A percentile compares a stretch with the other conserved stretches of the same genome.
Conservation (phyloP, 1,140 invertebrate species). For the Tigriopus japonicus region DNA sequence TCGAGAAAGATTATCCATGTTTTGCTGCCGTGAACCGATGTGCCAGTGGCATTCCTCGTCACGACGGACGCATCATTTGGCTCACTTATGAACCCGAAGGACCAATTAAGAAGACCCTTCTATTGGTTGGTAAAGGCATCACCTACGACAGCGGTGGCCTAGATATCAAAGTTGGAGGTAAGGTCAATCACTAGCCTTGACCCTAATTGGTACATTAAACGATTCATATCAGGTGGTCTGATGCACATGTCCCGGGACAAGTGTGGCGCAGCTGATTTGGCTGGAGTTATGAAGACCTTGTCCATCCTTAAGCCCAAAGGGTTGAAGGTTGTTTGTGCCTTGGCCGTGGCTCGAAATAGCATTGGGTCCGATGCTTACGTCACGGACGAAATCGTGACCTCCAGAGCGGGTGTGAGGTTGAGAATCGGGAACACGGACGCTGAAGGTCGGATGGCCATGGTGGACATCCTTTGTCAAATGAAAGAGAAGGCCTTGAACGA, state of each 20-base stretch:
- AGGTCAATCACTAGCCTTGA: no score
- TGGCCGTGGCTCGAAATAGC: constrained; percentile 78
- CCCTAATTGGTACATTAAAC: neutral
- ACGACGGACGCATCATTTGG: constrained; percentile 61
- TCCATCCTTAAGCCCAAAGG: constrained; percentile 16
- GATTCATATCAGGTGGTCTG: constrained; percentile 36
- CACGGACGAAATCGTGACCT: constrained; percentile 69
- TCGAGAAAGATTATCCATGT: constrained; percentile 35
- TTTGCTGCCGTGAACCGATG: constrained; percentile 12
- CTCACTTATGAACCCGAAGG: constrained; percentile 52
- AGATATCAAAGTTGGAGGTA: constrained; percentile 66
- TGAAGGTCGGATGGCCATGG: constrained; percentile 86
- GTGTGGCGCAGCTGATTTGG: constrained; percentile 80
- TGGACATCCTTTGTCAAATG: constrained; percentile 60
- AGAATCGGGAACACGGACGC: constrained; percentile 85
- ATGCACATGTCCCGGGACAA: constrained; percentile 92
- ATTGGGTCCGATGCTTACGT: constrained; percentile 78
- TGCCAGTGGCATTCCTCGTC: constrained; percentile 38
- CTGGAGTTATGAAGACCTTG: constrained; percentile 51
- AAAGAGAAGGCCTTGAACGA: constrained; percentile 41
- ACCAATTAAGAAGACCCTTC: constrained; percentile 48
- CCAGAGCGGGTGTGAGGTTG: constrained; percentile 51
- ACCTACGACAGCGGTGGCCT: constrained; percentile 78
- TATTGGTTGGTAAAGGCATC: constrained; percentile 88
- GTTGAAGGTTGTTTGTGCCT: constrained; percentile 59